These are phyloP conservation scores for Holocentrus rufus DNA, from an alignment of 2,797 vertebrate species.

Conservation along the genomic window DNA sequence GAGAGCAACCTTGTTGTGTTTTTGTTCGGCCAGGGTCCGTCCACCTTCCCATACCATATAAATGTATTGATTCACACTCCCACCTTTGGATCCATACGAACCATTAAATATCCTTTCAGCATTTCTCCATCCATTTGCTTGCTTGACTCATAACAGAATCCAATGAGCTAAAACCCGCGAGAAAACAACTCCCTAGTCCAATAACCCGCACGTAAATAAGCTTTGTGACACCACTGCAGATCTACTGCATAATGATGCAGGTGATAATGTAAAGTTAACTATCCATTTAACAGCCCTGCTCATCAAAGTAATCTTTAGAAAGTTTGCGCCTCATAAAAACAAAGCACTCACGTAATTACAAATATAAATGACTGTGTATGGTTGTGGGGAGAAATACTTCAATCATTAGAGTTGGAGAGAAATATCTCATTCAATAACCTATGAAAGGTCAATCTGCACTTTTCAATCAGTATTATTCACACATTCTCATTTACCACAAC, in stretches of 20 bases:
- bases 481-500: slow-evolving; percentile 40
- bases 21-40: slow-evolving; percentile 64
- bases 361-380: slow-evolving; percentile 23
- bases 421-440: slow-evolving; percentile 33
- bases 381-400: slow-evolving; percentile 10
- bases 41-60: slow-evolving; percentile 67
- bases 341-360: slow-evolving; percentile 33
- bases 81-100: slow-evolving; percentile 65
- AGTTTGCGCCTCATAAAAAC: slow-evolving; percentile 9
- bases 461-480: slow-evolving; percentile 47
- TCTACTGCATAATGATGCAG: slow-evolving; percentile 40
- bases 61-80: slow-evolving; percentile 71
- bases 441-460: slow-evolving; percentile 47
- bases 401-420: slow-evolving; percentile 8
- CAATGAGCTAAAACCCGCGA: slow-evolving; percentile 50
- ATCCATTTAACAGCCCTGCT: slow-evolving; percentile 27
- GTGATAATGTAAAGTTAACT: slow-evolving; percentile 46
- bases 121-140: slow-evolving; percentile 65
- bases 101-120: slow-evolving; percentile 74
- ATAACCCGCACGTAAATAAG: background rate
- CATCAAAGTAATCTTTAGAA: slow-evolving; percentile 37
- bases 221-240: slow-evolving; percentile 33
- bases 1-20: slow-evolving; percentile 65
- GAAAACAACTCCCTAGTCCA: slow-evolving; percentile 17
- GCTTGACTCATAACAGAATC: slow-evolving; percentile 62